Conservation (phyloP, 2,113 vertebrate genomes). For the Thinocorus orbignyianus region DNA sequence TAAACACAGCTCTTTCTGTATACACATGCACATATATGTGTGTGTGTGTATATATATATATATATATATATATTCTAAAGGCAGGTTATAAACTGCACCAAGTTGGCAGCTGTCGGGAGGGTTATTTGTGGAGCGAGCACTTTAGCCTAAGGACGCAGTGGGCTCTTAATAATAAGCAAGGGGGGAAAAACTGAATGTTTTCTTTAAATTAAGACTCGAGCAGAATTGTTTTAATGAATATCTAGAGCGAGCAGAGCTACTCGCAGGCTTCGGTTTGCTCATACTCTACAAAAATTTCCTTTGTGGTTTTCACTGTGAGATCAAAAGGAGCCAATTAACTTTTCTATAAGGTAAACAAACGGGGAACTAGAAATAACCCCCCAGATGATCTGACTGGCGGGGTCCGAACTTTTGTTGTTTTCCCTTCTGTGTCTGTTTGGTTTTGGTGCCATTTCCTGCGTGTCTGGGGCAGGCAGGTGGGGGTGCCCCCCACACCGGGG, state of each 20-base stretch:
- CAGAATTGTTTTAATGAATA: slow-evolving; percentile 80
- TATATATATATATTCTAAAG: slow-evolving; percentile 8
- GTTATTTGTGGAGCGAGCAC: slow-evolving; percentile 25
- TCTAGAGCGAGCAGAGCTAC: slow-evolving; percentile 58
- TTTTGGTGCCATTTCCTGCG: not conserved
- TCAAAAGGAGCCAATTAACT: slow-evolving; percentile 82
- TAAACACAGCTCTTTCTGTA: slow-evolving; percentile 46
- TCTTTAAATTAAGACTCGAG: slow-evolving; percentile 79
- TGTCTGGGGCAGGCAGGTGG: accelerated
- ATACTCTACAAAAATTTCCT: slow-evolving; percentile 76
- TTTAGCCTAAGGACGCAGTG: slow-evolving; percentile 65
- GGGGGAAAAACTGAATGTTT: slow-evolving; percentile 61
- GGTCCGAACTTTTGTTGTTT: slow-evolving; percentile 33
- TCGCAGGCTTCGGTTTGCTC: slow-evolving; percentile 56
- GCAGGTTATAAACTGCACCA: slow-evolving; percentile 58
- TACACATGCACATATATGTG: not conserved
- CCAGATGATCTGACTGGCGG: slow-evolving; percentile 28
- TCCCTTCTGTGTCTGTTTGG: not conserved
- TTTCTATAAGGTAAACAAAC: slow-evolving; percentile 79
- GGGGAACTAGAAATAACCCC: slow-evolving; percentile 72
- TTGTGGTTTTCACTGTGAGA: slow-evolving; percentile 77
- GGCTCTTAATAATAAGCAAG: slow-evolving; percentile 72
- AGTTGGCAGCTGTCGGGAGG: slow-evolving; percentile 49
- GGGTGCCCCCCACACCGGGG: not conserved
- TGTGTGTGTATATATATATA: not conserved